These are phyloP conservation scores for Arizona elegans DNA, from an alignment of 2,113 vertebrate genomes.

Conservation along the genomic window DNA sequence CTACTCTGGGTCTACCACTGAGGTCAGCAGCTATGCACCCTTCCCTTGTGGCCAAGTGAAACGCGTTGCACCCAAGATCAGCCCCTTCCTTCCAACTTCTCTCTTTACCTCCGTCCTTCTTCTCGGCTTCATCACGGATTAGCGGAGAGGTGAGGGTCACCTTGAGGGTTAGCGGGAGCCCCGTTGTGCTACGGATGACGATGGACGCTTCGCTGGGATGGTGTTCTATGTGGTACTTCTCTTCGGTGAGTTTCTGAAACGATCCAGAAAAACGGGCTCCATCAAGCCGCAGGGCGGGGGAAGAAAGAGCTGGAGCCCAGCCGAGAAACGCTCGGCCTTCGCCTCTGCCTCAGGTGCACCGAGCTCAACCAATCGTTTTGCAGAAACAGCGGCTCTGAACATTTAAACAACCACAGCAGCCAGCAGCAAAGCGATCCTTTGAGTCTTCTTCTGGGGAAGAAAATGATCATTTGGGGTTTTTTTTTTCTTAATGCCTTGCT, in stretches of 20 bases:
- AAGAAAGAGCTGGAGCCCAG: constrained; percentile 33
- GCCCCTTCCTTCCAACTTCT: constrained; percentile 8
- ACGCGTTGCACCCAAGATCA: neutral
- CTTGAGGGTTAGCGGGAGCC: constrained; percentile 91
- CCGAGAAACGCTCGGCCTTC: neutral
- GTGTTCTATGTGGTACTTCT: constrained; percentile 89
- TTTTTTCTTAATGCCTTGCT: neutral
- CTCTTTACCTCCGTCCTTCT: constrained; percentile 82
- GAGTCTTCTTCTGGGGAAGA: neutral
- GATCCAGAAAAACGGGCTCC: constrained; percentile 56
- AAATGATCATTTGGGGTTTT: neutral
- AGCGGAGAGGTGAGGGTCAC: constrained; percentile 92
- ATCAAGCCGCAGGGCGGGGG: constrained; percentile 18
- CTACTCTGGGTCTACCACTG: neutral
- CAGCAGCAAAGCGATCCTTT: no score
- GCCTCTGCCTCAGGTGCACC: neutral
- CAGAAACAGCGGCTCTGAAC: neutral
- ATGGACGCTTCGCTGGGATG: constrained; percentile 88
- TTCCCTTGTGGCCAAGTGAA: neutral
- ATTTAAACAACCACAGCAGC: neutral
- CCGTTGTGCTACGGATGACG: constrained; percentile 84
- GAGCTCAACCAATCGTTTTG: neutral
- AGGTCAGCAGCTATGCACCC: neutral
- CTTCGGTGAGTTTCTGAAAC: constrained; percentile 94
- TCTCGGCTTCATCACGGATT: constrained; percentile 84